Conservation (phyloP, 2,113 vertebrate species). For the Chrysochloris asiatica region DNA sequence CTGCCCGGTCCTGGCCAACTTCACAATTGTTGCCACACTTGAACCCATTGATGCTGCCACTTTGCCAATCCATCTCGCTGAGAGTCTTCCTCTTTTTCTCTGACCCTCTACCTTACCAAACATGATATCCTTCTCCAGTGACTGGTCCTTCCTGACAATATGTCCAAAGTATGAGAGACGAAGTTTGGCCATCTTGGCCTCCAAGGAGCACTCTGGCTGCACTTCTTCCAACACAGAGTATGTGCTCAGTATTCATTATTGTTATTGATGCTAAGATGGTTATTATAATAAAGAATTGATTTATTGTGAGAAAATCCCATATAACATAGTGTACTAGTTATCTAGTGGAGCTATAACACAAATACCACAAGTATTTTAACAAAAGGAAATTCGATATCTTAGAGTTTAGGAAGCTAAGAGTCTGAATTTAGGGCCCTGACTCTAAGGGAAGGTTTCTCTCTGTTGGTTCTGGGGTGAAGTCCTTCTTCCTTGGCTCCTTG, state of each 20-base stretch:
- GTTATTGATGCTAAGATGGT: neutral
- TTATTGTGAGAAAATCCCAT: neutral
- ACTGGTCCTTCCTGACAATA: too few relatives aligned
- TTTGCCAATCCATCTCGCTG: too few relatives aligned
- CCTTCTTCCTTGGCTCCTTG: neutral
- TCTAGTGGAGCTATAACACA: neutral
- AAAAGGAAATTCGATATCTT: neutral
- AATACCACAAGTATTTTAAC: neutral
- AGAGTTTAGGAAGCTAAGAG: neutral
- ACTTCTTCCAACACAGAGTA: too few relatives aligned
- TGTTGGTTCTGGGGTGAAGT: neutral
- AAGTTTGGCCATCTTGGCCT: too few relatives aligned
- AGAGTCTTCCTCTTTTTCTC: too few relatives aligned
- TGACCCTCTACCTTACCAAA: too few relatives aligned
- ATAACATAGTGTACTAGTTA: neutral
- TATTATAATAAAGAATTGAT: conserved; percentile 19
- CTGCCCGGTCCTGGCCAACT: too few relatives aligned
- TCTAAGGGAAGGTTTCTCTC: neutral
- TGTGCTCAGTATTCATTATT: neutral
- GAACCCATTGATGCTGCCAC: too few relatives aligned
- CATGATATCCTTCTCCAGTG: too few relatives aligned
- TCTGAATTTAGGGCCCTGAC: neutral
- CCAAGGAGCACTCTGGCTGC: too few relatives aligned
- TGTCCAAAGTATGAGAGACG: too few relatives aligned
- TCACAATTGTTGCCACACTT: too few relatives aligned